Percentiles rank a stretch among this genome's conserved stretches.
phyloP scores from a whole-genome alignment of 2,888 invertebrate genomes.

The Arctia plantaginis region DNA sequence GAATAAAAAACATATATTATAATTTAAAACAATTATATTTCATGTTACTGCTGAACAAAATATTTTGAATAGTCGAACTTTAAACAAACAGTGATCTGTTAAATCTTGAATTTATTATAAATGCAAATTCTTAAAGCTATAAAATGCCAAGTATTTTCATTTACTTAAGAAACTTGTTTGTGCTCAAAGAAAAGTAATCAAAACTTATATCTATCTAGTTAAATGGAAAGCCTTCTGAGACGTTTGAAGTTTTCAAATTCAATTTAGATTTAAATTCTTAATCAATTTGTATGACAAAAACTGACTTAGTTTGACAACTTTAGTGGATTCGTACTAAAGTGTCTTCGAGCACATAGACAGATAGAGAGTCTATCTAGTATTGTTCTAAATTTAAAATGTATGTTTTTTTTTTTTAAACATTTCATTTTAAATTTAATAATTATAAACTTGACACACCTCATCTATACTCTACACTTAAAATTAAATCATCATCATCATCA shows the following conservation, averaged over 20 bases:
- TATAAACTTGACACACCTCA: no score
- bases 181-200: slow-evolving; percentile 60
- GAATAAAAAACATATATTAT: no score
- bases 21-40: background rate
- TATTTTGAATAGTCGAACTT: background rate
- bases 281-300: slow-evolving; percentile 33
- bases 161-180: slow-evolving; percentile 36
- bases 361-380: background rate
- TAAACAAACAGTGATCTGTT: background rate
- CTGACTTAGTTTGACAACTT: background rate
- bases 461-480: no score
- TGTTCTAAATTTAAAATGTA: background rate
- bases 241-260: slow-evolving; percentile 56
- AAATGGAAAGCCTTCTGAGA: slow-evolving; percentile 19
- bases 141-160: slow-evolving; percentile 46
- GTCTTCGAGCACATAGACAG: background rate
- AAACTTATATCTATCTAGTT: slow-evolving; percentile 47
- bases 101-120: slow-evolving; percentile 6
- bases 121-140: slow-evolving; percentile 16
- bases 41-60: background rate
- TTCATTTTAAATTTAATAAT: no score
- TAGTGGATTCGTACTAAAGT: background rate
- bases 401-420: background rate
- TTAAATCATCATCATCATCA: no score
- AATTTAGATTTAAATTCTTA: slow-evolving; percentile 48